Percentiles rank a stretch among this genome's conserved stretches.
Evolutionary conservation across 1,140 invertebrate species (phyloP).

Genomic region (Euglossa dilemma): DNA sequence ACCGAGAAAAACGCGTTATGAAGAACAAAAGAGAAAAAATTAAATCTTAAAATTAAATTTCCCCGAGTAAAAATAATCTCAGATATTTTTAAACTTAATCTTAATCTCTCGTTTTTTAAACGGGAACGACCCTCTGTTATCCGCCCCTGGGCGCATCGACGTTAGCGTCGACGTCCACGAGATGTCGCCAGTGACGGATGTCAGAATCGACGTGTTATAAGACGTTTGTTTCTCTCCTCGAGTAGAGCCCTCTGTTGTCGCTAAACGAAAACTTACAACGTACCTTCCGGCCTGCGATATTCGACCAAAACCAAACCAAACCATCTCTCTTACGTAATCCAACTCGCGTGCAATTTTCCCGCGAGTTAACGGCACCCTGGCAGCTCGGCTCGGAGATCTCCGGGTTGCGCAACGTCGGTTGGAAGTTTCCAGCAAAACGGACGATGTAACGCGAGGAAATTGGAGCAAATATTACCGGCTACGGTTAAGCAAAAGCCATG

Average conservation of each 20-base stretch:
- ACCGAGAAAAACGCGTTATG: too few species aligned
- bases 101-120: too few species aligned
- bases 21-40: too few species aligned
- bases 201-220: not conserved
- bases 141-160: too few species aligned
- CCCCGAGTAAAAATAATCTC: too few species aligned
- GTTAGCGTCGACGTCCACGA: too few species aligned
- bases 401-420: constrained; percentile 24
- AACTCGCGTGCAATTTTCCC: not conserved
- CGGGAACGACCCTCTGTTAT: too few species aligned
- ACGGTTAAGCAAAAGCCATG: not conserved
- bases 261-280: not conserved
- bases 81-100: too few species aligned
- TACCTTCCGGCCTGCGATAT: not conserved
- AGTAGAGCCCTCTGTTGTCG: not conserved
- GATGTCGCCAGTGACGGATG: not conserved
- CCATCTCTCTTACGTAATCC: not conserved
- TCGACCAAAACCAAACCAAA: not conserved
- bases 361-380: constrained; percentile 4
- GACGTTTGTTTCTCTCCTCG: too few species aligned
- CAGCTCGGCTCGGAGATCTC: constrained; percentile 5
- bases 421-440: constrained; percentile 19
- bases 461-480: constrained; percentile 26
- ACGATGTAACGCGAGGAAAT: constrained; percentile 34
- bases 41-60: too few species aligned